Conservation (phyloP, 2,797 vertebrate species). For the Acanthopagrus latus region DNA sequence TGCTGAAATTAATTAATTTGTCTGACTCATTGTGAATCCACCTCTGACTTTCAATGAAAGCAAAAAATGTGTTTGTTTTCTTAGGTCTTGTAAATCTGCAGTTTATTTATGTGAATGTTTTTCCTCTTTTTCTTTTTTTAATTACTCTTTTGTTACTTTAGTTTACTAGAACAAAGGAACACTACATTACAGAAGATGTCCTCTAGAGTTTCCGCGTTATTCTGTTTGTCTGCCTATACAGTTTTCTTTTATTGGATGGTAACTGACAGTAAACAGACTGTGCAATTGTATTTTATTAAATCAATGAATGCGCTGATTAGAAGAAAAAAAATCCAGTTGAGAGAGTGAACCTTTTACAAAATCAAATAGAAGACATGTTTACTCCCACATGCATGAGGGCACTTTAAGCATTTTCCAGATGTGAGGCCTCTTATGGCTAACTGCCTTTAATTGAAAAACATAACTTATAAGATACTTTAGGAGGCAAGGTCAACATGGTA, state of each 20-base stretch:
- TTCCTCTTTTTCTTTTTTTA: conserved; percentile 33
- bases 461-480: conserved; percentile 5
- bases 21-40: conserved; percentile 49
- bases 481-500: conserved; percentile 22
- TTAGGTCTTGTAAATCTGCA: conserved; percentile 59
- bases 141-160: conserved; percentile 22
- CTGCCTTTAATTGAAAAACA: not conserved
- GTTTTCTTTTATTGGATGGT: not conserved
- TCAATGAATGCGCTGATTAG: not conserved
- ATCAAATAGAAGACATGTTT: not conserved
- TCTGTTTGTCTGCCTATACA: no score
- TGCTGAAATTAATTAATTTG: conserved; percentile 61
- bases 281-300: not conserved
- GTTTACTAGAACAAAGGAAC: conserved; percentile 2
- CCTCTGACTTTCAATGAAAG: conserved; percentile 46
- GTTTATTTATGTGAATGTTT: conserved; percentile 40
- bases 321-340: not conserved
- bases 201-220: not conserved
- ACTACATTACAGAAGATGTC: not conserved
- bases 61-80: conserved; percentile 48
- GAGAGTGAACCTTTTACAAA: not conserved
- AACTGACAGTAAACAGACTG: not conserved
- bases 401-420: not conserved
- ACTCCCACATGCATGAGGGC: not conserved
- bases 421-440: not conserved